Percentiles rank a stretch among this genome's conserved stretches.
phyloP scores from a whole-genome alignment of 2,888 invertebrate species.

The Apamea crenata region DNA sequence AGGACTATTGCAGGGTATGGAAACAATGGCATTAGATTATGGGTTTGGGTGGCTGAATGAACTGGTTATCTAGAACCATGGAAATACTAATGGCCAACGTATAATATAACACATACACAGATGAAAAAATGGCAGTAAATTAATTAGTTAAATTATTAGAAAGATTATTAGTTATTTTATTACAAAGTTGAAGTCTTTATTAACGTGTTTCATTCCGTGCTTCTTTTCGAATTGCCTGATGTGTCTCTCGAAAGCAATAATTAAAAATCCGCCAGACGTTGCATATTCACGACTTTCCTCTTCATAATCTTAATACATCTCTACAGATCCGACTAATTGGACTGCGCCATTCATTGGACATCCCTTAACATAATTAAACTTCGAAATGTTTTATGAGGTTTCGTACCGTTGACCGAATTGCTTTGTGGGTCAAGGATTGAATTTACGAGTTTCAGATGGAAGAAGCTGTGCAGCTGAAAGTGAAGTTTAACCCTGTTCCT shows the following conservation, averaged over 20 bases:
- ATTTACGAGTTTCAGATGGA: background rate
- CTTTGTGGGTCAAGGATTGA: slow-evolving; percentile 29
- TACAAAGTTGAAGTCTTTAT: background rate
- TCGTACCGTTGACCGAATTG: slow-evolving; percentile 22
- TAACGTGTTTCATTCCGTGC: background rate
- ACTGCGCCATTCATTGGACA: slow-evolving; percentile 6
- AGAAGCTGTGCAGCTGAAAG: background rate
- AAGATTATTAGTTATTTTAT: too few species aligned
- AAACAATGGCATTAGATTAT: too few species aligned
- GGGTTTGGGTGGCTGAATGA: too few species aligned
- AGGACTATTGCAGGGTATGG: too few species aligned
- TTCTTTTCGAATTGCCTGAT: background rate
- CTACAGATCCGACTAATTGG: slow-evolving; percentile 24
- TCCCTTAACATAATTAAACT: slow-evolving; percentile 22
- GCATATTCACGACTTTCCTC: slow-evolving; percentile 2
- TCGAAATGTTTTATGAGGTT: slow-evolving; percentile 28
- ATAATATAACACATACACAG: too few species aligned
- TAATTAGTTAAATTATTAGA: background rate
- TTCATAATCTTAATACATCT: background rate
- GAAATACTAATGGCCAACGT: too few species aligned
- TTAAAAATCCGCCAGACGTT: background rate
- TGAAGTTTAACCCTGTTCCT: background rate
- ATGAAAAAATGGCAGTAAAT: too few species aligned
- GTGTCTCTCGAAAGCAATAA: background rate
- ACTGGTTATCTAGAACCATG: too few species aligned